Evolutionary conservation across 2,797 vertebrate species (phyloP), one percentile per base, ranked within the genome.

Genomic region (Acipenser ruthenus): DNA sequence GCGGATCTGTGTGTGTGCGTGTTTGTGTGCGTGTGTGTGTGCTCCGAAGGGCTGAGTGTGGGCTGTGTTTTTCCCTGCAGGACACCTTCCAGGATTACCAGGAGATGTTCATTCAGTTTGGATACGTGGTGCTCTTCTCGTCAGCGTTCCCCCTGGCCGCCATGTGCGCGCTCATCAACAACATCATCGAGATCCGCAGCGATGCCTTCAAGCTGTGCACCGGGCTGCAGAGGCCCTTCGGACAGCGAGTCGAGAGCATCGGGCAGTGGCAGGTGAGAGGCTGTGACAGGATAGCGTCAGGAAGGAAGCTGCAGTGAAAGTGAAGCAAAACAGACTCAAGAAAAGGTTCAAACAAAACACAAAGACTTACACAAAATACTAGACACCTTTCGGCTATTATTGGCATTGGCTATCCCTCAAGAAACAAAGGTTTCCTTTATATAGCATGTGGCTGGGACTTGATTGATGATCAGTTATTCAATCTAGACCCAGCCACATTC

Each of bases 61-160:
- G 10, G n/a, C 52, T 49, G 68, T 60, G 68, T 65, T 67, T 65
- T 61, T 9, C 52, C n/a, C 52, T 55, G 52, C 83, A 99, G 96
- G 95, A 97, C 86, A 96, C 96, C 0, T 95, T 98, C 84, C 93
- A 96, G 79, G 96, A 97, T 84, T 97, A 96, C 82, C 95, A 97
- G 76, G 96, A 99, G 86, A 97, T 99, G 96, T 95, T 98, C 70
- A 91, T 98, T 77, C 96, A 99, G 89, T 99, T 99, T 0, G 96
- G 96, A 58, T 99, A 99, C 0, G 94, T 99, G 69, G 96, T 97
- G 69, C 95, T 99, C 62, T 99, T 99, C 86, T 98, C 95, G 7
- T 96, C 95, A 0, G 95, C 96, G 74, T 99, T 98, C 79, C 96
- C 96, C 0, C 78, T 99, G 83, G 96, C 96, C 0, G 95, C 95